Evolutionary conservation across 2,113 vertebrate species (phyloP).

Genomic region (Collichthys lucidus): DNA sequence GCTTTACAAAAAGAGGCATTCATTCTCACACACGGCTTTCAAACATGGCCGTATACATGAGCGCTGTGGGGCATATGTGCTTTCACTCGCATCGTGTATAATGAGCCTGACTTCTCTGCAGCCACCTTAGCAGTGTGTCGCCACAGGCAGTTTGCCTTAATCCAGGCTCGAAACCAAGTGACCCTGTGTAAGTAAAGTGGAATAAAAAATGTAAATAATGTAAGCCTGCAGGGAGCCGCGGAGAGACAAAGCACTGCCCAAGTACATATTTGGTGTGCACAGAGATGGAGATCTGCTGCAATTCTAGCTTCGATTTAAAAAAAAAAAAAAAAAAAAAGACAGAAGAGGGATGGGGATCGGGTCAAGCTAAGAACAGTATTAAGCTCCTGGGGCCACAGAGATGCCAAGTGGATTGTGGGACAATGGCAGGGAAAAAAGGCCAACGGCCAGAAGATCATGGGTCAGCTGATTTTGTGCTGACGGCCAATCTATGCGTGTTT

Average conservation of each 20-base stretch:
- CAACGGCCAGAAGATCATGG: constrained; percentile 58
- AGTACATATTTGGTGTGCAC: not conserved
- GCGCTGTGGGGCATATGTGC: constrained; percentile 41
- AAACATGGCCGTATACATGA: constrained; percentile 60
- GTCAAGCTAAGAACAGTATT: constrained; percentile 26
- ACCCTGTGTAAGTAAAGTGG: constrained; percentile 29
- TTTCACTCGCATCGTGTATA: constrained; percentile 40
- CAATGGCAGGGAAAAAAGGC: constrained; percentile 38
- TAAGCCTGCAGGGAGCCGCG: not conserved
- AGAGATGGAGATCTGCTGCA: not conserved
- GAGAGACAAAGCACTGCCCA: constrained; percentile 2
- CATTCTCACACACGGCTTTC: constrained; percentile 50
- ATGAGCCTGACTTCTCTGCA: constrained; percentile 33
- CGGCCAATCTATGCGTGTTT: constrained; percentile 37
- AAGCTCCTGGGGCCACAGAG: constrained; percentile 35
- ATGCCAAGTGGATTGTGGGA: constrained; percentile 46
- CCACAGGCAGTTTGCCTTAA: constrained; percentile 31
- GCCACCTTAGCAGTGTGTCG: constrained; percentile 27
- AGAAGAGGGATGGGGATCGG: not conserved
- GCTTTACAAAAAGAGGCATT: constrained; percentile 67
- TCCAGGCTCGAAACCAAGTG: constrained; percentile 28
- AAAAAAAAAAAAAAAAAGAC: not conserved
- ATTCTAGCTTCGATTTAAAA: constrained; percentile 4
- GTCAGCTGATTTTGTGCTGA: constrained; percentile 79
- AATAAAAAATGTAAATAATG: not conserved